These are phyloP conservation scores for Colaptes auratus DNA, from an alignment of 2,113 vertebrate species.

Conservation along the genomic window DNA sequence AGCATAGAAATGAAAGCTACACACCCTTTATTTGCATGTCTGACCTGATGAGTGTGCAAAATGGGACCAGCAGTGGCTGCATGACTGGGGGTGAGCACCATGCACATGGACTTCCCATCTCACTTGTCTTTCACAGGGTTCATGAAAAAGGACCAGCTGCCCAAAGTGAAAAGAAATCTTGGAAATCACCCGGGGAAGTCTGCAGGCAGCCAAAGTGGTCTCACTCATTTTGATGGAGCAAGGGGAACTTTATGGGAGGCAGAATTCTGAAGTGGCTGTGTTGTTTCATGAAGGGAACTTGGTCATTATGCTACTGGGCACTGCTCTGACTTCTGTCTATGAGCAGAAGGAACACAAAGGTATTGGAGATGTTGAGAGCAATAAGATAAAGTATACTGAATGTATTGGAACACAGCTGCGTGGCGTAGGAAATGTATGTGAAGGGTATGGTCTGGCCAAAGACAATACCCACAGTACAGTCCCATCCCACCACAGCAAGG, in stretches of 20 bases:
- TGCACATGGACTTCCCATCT: fast-evolving
- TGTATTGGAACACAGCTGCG: background rate
- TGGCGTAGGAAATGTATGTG: background rate
- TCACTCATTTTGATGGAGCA: background rate
- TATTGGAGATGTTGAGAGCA: background rate
- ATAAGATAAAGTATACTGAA: background rate
- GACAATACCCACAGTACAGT: too few species aligned
- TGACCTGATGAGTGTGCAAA: background rate
- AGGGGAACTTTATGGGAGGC: background rate
- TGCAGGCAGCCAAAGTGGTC: background rate
- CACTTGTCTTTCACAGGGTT: background rate
- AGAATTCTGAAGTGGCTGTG: background rate
- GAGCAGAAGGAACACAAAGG: background rate
- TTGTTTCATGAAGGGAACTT: background rate
- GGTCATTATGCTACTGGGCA: fast-evolving
- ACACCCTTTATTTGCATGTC: slow-evolving; percentile 7
- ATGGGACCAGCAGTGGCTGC: background rate
- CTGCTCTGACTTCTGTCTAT: background rate
- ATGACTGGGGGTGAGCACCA: background rate
- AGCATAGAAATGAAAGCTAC: background rate
- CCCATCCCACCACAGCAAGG: background rate
- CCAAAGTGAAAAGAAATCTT: background rate
- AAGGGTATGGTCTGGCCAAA: fast-evolving
- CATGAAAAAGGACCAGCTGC: background rate
- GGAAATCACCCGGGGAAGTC: background rate